A percentile compares a stretch with the other conserved stretches of the same genome.
Evolutionary conservation across 23 tunicate species (phyloP).

Genomic region (Botrylloides violaceus): DNA sequence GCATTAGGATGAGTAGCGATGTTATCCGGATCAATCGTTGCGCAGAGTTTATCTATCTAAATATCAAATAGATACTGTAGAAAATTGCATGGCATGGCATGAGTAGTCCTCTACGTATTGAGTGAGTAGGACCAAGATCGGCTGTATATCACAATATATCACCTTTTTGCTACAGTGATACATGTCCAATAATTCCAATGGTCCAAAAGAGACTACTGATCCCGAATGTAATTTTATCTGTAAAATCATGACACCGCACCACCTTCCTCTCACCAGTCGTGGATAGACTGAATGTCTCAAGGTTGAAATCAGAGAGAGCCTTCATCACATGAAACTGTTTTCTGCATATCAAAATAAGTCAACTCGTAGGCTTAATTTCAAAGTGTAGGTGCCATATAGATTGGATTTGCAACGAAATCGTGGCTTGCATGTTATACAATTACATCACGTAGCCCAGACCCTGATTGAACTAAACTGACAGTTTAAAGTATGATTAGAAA

Average conservation of each 20-base stretch:
- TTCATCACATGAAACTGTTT: conserved; percentile 34
- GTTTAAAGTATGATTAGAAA: too few species aligned
- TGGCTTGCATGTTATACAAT: too few species aligned
- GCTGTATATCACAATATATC: neutral
- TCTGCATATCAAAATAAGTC: neutral
- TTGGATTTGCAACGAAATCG: too few species aligned
- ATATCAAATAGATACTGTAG: neutral
- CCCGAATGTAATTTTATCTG: conserved; percentile 44
- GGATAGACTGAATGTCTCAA: conserved; percentile 49
- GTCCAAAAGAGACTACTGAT: conserved; percentile 38
- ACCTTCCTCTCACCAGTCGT: conserved; percentile 34
- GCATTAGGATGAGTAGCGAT: conserved; percentile 22
- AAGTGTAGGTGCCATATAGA: too few species aligned
- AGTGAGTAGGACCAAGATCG: neutral
- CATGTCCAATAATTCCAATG: conserved; percentile 30
- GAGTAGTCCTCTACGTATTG: neutral
- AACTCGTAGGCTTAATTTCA: too few species aligned
- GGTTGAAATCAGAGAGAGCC: conserved; percentile 44
- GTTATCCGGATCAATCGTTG: conserved; percentile 14
- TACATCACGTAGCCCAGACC: too few species aligned
- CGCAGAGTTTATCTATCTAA: neutral
- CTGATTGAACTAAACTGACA: too few species aligned
- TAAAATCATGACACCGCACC: conserved; percentile 1
- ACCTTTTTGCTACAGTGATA: conserved; percentile 21
- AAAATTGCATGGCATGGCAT: neutral